Evolutionary conservation across 2,797 vertebrate species (phyloP).

Genomic region (Muraenolepis orangiensis): DNA sequence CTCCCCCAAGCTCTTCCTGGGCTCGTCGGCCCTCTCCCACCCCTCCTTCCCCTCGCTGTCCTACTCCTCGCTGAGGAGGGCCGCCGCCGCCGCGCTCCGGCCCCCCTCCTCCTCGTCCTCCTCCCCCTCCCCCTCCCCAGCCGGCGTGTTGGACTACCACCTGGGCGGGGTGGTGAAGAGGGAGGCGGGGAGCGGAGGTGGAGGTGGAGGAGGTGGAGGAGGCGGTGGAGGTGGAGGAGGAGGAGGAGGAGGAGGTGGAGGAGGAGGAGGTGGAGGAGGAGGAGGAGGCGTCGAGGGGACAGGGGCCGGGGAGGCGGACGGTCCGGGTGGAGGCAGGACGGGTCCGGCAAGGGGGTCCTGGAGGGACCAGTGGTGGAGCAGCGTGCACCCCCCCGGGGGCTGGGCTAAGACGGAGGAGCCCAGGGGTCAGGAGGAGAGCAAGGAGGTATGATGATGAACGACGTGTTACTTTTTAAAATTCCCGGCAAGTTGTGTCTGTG

Average conservation of each 20-base stretch:
- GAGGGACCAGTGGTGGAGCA: slow-evolving; percentile 87
- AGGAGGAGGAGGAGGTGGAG: too few species aligned
- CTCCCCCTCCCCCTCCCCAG: slow-evolving; percentile 39
- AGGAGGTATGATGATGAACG: slow-evolving; percentile 47
- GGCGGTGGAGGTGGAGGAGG: slow-evolving; percentile 57
- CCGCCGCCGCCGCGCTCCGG: slow-evolving; percentile 40
- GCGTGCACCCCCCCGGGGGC: slow-evolving; percentile 75
- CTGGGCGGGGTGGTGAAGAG: slow-evolving; percentile 72
- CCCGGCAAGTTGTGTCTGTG: too few species aligned
- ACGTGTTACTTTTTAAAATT: too few species aligned
- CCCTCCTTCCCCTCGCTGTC: slow-evolving; percentile 78
- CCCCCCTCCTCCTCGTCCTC: slow-evolving; percentile 50
- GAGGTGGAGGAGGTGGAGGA: slow-evolving; percentile 74
- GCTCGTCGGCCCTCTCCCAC: slow-evolving; percentile 69
- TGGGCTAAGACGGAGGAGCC: slow-evolving; percentile 73
- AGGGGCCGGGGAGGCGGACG: slow-evolving; percentile 70
- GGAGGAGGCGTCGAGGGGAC: slow-evolving; percentile 68
- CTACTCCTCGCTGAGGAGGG: slow-evolving; percentile 80
- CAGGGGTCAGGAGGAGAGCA: slow-evolving; percentile 49
- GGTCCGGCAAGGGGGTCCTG: slow-evolving; percentile 66
- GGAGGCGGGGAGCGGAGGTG: slow-evolving; percentile 70
- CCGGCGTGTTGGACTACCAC: slow-evolving; percentile 73
- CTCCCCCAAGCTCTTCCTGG: slow-evolving; percentile 78
- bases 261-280: too few species aligned
- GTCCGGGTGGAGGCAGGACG: slow-evolving; percentile 63